Evolutionary conservation across 1,140 invertebrate species (phyloP).

Genomic region (Drosophila watanabei): DNA sequence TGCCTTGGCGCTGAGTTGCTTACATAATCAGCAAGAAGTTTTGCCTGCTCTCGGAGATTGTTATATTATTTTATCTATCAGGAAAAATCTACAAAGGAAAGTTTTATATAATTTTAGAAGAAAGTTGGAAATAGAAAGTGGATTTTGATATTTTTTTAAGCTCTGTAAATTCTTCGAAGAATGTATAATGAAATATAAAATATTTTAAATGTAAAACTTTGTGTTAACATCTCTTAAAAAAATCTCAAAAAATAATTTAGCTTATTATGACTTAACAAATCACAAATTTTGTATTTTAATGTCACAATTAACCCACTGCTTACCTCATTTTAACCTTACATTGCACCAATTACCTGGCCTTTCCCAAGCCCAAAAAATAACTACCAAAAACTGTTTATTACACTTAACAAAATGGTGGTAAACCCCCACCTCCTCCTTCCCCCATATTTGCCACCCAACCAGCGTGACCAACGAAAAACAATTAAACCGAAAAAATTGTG

Average conservation of each 20-base stretch:
- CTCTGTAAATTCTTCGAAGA: no score
- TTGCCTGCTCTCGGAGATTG: conserved; percentile 20
- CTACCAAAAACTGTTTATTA: conserved; percentile 57
- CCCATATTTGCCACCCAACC: conserved; percentile 19
- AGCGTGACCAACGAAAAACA: conserved; percentile 55
- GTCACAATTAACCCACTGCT: conserved; percentile 14
- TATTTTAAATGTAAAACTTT: no score
- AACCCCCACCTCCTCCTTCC: conserved; percentile 1
- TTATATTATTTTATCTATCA: conserved; percentile 21
- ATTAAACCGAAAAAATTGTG: conserved; percentile 40
- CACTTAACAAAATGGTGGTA: conserved; percentile 38
- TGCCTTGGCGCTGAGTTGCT: conserved; percentile 50
- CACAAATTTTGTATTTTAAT: conserved; percentile 1
- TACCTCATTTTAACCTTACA: conserved; percentile 19
- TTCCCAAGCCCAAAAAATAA: conserved; percentile 22
- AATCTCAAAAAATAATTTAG: neutral
- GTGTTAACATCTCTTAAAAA: neutral
- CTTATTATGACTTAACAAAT: neutral
- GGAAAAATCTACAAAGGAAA: conserved; percentile 12
- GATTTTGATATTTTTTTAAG: neutral
- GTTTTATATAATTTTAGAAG: neutral
- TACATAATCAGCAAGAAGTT: conserved; percentile 60
- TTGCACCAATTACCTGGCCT: conserved; percentile 28
- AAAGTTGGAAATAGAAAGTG: neutral
- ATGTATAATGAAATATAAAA: neutral